Percentiles rank a stretch among this genome's conserved stretches.
phyloP scores from a whole-genome alignment of 2,888 invertebrate genomes.

The Yponomeuta sedellus region DNA sequence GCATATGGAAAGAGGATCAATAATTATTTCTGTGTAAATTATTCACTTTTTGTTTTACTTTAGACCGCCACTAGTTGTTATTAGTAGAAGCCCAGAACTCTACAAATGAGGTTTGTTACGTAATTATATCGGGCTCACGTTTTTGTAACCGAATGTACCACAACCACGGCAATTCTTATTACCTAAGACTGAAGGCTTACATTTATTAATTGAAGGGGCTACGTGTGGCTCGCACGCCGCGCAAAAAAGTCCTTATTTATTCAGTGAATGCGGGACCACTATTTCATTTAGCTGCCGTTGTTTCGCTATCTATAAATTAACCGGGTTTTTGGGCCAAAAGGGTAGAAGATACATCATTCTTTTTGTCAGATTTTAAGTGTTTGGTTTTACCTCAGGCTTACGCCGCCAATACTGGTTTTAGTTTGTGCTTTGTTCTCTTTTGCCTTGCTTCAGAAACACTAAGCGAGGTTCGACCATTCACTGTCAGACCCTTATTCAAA shows the following conservation, averaged over 20 bases:
- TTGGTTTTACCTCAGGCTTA: conserved; percentile 7
- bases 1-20: too few species aligned
- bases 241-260: conserved; percentile 8
- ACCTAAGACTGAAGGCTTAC: background rate
- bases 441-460: background rate
- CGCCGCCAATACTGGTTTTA: background rate
- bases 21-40: too few species aligned
- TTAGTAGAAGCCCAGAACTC: too few species aligned
- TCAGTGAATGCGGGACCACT: conserved; percentile 5
- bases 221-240: background rate
- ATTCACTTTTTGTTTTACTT: too few species aligned
- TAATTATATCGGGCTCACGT: background rate
- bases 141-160: background rate
- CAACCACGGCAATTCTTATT: background rate
- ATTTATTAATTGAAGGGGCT: background rate
- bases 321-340: conserved; percentile 7
- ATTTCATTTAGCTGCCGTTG: background rate
- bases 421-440: background rate
- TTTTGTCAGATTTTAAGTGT: conserved; percentile 13
- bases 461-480: background rate
- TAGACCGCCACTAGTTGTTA: too few species aligned
- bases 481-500: too few species aligned
- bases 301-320: conserved; percentile 12
- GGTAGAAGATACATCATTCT: conserved; percentile 6
- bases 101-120: background rate